phyloP scores from a whole-genome alignment of 2,797 vertebrate species.

The Siniperca undulata region DNA sequence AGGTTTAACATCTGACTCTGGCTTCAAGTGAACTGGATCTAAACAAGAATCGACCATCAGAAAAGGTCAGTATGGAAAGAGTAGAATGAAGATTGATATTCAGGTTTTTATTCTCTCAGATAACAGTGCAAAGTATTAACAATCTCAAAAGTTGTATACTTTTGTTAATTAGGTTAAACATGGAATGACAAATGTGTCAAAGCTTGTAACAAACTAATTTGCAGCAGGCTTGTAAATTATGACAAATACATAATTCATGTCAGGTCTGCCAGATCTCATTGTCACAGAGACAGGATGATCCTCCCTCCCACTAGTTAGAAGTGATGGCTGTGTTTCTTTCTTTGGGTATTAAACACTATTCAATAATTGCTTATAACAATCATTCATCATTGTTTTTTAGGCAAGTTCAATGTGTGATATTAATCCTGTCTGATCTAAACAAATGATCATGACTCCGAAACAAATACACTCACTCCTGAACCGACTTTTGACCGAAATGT shows the following conservation, averaged over 20 bases:
- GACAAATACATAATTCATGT: neutral
- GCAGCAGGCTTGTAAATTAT: constrained; percentile 1
- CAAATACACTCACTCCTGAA: neutral
- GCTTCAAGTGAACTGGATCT: neutral
- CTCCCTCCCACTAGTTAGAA: neutral
- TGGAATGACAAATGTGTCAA: neutral
- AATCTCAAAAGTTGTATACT: neutral
- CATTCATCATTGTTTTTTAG: neutral
- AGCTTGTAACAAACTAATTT: neutral
- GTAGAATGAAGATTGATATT: neutral
- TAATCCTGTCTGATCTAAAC: constrained; percentile 40
- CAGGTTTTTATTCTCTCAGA: neutral
- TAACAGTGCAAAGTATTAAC: neutral
- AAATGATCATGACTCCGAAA: constrained; percentile 26
- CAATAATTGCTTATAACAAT: neutral
- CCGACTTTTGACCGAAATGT: constrained; percentile 28
- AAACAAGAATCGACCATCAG: neutral
- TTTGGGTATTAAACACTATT: neutral
- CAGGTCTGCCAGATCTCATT: too few species aligned
- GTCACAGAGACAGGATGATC: neutral
- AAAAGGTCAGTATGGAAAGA: neutral
- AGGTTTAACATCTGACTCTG: neutral
- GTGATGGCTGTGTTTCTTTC: neutral
- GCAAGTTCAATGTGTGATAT: neutral
- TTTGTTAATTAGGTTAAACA: neutral